Evolutionary conservation across 1,140 invertebrate genomes (phyloP), one percentile per base, ranked within the genome.

Genomic region (Drosophila bocqueti): DNA sequence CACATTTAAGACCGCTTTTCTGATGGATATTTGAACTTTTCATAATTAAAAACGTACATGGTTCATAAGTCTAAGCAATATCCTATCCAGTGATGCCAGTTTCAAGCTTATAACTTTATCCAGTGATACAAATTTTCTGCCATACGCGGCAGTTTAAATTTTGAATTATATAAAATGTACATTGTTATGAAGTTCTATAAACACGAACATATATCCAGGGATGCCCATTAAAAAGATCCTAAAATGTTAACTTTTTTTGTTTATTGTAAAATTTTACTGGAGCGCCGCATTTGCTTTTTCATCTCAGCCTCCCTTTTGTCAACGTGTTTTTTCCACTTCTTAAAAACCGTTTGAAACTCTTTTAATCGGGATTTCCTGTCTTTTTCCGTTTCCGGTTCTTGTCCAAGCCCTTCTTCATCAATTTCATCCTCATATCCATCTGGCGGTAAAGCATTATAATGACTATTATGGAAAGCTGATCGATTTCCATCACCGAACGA

Each of bases 401-500:
- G 24, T 1, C 77, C 82, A 3, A 50, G 4, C 4, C 55, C 62
- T 0, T 50, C 61, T 2, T 45, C 34, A 31, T 85, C 82, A 6
- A 66, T 50, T 47, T 89, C 83, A 43, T 93, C 84, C 94, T 98
- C 97, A 93, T 97, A 98, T 45, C 97, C 97, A 50, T 93, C 94
- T 15, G 76, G 81, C 24, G 97, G 97, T 18, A 98, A 92, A 47
- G 97, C 93, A 91, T 98, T 98, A 43, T 94, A 92, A 74, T 96
- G 94, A 42, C 95, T 95, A 93, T 98, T 98, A 42, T 93, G 91
- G 94, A 98, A 97, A 5, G 97, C 92, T 4, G 94, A 93, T 40
- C 95, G 95, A 82, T 96, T 95, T 40, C 97, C 97, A 93, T 98
- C 97, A 64, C 97, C 96, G 96, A 97, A 98, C 63, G 96, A 96